Percentiles rank a stretch among this genome's conserved stretches.
phyloP scores from a whole-genome alignment of 2,113 vertebrate genomes.

The Heterochromis multidens region DNA sequence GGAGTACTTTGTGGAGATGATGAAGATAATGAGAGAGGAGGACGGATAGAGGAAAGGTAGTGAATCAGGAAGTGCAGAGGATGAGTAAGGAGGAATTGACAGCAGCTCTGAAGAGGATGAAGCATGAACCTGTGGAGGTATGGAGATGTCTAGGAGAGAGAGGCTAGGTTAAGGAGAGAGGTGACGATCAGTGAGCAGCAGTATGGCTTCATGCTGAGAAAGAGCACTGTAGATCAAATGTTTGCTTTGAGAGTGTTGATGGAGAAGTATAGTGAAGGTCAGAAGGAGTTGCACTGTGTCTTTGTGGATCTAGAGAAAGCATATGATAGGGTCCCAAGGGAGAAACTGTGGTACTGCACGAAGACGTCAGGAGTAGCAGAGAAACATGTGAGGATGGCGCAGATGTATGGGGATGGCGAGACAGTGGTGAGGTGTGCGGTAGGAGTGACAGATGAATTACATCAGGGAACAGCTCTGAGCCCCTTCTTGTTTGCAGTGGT shows the following conservation, averaged over 20 bases:
- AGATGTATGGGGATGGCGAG: background rate
- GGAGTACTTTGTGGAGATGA: background rate
- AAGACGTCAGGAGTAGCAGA: fast-evolving
- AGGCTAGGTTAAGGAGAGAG: background rate
- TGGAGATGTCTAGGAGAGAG: background rate
- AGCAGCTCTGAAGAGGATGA: background rate
- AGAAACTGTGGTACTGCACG: too few species aligned
- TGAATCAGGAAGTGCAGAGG: background rate
- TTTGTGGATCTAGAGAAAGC: background rate
- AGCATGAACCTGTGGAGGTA: background rate
- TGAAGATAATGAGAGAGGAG: background rate
- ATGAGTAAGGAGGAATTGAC: background rate
- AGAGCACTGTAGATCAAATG: background rate
- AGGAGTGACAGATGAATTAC: background rate
- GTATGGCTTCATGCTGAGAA: background rate
- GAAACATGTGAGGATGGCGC: background rate
- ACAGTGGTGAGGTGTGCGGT: background rate
- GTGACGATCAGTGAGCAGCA: background rate
- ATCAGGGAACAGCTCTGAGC: background rate
- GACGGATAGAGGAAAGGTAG: background rate
- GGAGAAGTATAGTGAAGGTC: too few species aligned
- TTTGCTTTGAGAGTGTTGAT: background rate
- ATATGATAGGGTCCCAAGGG: too few species aligned
- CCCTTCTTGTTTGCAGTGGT: background rate
- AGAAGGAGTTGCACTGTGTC: background rate